Conservation (phyloP, 1,140 invertebrate genomes). For the Ooceraea biroi region DNA sequence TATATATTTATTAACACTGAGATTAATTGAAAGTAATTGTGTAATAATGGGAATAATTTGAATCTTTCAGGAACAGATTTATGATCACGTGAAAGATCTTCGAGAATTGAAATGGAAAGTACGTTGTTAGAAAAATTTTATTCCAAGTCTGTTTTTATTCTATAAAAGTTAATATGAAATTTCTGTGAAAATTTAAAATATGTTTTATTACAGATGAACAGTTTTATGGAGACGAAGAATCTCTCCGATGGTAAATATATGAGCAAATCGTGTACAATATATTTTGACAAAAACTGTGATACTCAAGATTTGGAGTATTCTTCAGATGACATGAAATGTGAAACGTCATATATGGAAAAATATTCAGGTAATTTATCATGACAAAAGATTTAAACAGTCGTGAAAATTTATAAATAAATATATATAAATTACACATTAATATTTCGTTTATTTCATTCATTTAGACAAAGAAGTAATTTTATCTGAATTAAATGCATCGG, state of each 20-base stretch:
- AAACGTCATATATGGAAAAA: slow-evolving; percentile 23
- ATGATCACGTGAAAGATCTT: slow-evolving; percentile 68
- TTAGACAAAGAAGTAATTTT: slow-evolving; percentile 74
- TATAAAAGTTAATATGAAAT: not conserved
- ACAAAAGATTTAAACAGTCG: slow-evolving; percentile 75
- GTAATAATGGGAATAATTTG: slow-evolving; percentile 3
- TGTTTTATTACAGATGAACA: slow-evolving; percentile 71
- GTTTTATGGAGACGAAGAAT: slow-evolving; percentile 69
- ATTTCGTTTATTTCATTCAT: slow-evolving; percentile 35
- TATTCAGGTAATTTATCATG: slow-evolving; percentile 18
- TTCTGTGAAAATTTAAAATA: slow-evolving; percentile 42
- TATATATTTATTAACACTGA: not conserved
- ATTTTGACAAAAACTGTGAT: slow-evolving; percentile 33
- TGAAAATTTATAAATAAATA: slow-evolving; percentile 27
- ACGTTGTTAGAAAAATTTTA: slow-evolving; percentile 27
- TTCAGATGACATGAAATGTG: not conserved
- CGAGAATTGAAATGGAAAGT: slow-evolving; percentile 76
- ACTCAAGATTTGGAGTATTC: slow-evolving; percentile 27
- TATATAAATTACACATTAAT: slow-evolving; percentile 75
- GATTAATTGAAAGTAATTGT: slow-evolving; percentile 32
- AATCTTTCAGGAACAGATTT: slow-evolving; percentile 77
- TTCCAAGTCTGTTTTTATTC: not conserved
- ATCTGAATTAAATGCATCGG: slow-evolving; percentile 66
- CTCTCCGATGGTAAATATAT: slow-evolving; percentile 69
- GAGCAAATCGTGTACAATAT: slow-evolving; percentile 43